Evolutionary conservation across 2,888 invertebrate species (phyloP).

Genomic region (Sialis lutaria): DNA sequence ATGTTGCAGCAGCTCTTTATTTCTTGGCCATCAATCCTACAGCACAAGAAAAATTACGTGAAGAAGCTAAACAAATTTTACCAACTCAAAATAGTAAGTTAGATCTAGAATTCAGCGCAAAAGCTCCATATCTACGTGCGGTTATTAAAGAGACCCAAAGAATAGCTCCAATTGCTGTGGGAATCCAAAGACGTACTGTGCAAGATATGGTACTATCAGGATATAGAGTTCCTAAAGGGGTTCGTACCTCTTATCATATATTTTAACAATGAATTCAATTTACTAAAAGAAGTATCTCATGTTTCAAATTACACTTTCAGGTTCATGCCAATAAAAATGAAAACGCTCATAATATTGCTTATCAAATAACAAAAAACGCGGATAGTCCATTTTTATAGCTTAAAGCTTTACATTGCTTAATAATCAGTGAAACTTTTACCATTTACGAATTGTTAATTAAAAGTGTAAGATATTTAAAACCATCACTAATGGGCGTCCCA

Average conservation of each 20-base stretch:
- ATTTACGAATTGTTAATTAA: too few relatives aligned
- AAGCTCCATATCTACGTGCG: conserved; percentile 35
- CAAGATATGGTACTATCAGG: conserved; percentile 21
- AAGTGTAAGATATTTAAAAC: too few relatives aligned
- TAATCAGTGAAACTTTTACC: too few relatives aligned
- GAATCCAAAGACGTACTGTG: conserved; percentile 13
- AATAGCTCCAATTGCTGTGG: conserved; percentile 16
- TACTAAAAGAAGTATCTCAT: too few relatives aligned
- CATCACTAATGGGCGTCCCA: too few relatives aligned
- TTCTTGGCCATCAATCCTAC: conserved; percentile 25
- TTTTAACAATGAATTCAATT: too few relatives aligned
- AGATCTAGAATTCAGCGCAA: conserved; percentile 20
- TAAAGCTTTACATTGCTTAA: too few relatives aligned
- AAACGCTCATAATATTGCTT: too few relatives aligned
- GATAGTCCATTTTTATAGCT: too few relatives aligned
- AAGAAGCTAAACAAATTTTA: conserved; percentile 20
- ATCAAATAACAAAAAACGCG: too few relatives aligned
- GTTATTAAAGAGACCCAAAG: conserved; percentile 44
- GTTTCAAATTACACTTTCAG: too few relatives aligned
- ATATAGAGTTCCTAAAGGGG: conserved; percentile 23
- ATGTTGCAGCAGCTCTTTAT: conserved; percentile 24
- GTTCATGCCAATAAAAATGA: too few relatives aligned
- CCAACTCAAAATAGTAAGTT: conserved; percentile 18
- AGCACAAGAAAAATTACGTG: conserved; percentile 23
- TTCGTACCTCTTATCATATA: conserved; percentile 11